These are phyloP conservation scores for Tetramorium bicarinatum DNA, from an alignment of 2,888 invertebrate genomes.

Conservation along the genomic window DNA sequence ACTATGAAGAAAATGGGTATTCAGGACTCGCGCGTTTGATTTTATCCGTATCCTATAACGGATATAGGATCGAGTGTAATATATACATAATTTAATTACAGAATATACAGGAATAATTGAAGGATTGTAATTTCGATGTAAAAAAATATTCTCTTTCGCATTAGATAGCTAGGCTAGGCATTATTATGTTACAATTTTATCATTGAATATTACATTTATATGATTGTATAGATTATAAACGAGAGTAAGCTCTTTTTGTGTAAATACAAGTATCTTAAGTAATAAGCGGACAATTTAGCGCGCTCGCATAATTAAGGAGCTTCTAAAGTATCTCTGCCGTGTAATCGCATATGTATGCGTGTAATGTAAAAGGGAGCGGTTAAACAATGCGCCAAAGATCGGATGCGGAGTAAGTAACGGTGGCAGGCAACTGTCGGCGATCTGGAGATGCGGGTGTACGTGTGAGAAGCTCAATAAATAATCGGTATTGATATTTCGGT, in stretches of 20 bases:
- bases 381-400: conserved; percentile 74
- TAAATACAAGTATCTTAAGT: conserved; percentile 81
- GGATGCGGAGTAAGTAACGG: conserved; percentile 58
- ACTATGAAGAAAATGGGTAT: conserved; percentile 67
- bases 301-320: conserved; percentile 83
- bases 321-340: conserved; percentile 79
- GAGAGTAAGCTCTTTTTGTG: conserved; percentile 82
- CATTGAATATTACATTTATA: conserved; percentile 84
- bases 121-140: conserved; percentile 85
- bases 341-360: conserved; percentile 71
- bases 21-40: conserved; percentile 74
- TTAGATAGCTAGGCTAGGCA: conserved; percentile 83
- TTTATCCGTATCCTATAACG: conserved; percentile 77
- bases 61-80: conserved; percentile 81
- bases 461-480: conserved; percentile 70
- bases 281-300: conserved; percentile 81
- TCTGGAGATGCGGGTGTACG: conserved; percentile 63
- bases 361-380: conserved; percentile 69
- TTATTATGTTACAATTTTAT: conserved; percentile 85
- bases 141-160: conserved; percentile 85
- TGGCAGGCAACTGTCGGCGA: conserved; percentile 62
- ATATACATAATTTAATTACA: conserved; percentile 79
- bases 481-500: conserved; percentile 69
- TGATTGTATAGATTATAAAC: conserved; percentile 85
- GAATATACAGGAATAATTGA: conserved; percentile 56